Percentiles rank a stretch among this genome's conserved stretches.
Conservation (phyloP, 2,797 vertebrate genomes). For the Oophaga sylvatica region DNA sequence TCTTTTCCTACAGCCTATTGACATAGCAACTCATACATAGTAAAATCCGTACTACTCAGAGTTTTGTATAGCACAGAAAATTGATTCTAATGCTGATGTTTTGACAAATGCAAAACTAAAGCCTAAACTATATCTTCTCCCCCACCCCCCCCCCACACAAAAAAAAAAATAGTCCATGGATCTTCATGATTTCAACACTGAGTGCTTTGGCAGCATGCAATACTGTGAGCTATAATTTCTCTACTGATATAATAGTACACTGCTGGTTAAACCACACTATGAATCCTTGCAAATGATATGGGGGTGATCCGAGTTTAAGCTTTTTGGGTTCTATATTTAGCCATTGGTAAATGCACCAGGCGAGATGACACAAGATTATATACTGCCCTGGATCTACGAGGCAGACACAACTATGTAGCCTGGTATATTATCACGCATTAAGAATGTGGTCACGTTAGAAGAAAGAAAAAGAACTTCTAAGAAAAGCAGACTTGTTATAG, state of each 20-base stretch:
- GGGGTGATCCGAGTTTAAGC: background rate
- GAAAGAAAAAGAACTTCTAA: background rate
- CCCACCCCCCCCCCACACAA: background rate
- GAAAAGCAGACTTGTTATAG: background rate
- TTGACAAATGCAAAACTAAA: background rate
- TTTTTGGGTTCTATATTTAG: constrained; percentile 24
- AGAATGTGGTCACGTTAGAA: background rate
- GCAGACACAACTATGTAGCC: background rate
- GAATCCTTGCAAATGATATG: constrained; percentile 15
- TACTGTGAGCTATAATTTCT: constrained; percentile 36
- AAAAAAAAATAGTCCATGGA: background rate
- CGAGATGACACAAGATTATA: background rate
- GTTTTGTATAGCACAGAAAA: background rate
- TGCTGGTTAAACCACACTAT: constrained; percentile 21
- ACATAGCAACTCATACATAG: no score
- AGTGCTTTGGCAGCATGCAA: constrained; percentile 1
- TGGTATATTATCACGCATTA: background rate
- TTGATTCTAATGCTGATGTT: background rate
- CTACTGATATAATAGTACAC: constrained; percentile 32
- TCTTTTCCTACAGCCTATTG: no score
- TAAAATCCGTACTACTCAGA: no score
- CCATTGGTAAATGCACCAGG: background rate
- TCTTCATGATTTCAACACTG: background rate
- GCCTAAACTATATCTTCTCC: background rate
- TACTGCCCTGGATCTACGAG: background rate